Percentiles rank a stretch among this genome's conserved stretches.
phyloP scores from a whole-genome alignment of 2,888 invertebrate species.

The Catocala sponsa region DNA sequence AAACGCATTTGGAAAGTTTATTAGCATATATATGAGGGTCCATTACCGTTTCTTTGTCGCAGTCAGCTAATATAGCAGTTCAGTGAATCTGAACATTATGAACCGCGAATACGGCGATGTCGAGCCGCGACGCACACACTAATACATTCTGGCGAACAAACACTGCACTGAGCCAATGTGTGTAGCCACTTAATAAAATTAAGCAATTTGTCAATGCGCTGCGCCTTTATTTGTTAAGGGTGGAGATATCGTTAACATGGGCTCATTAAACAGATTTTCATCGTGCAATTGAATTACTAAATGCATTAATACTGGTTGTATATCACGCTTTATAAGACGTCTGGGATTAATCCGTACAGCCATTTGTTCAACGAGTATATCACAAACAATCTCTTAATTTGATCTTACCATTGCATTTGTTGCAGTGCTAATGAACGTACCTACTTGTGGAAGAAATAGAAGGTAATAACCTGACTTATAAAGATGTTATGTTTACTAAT shows the following conservation, averaged over 20 bases:
- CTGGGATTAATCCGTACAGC: conserved; percentile 34
- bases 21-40: conserved; percentile 83
- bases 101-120: conserved; percentile 48
- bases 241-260: conserved; percentile 60
- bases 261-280: conserved; percentile 67
- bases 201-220: conserved; percentile 81
- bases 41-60: conserved; percentile 82
- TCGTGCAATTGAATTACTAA: conserved; percentile 60
- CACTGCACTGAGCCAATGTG: conserved; percentile 66
- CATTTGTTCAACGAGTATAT: conserved; percentile 30
- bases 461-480: conserved; percentile 11
- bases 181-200: conserved; percentile 83
- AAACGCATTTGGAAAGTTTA: conserved; percentile 83
- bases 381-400: neutral
- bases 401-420: too few relatives aligned
- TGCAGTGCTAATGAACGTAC: neutral
- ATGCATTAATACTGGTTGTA: conserved; percentile 50
- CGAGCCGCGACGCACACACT: conserved; percentile 43
- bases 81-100: conserved; percentile 71
- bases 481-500: conserved; percentile 25
- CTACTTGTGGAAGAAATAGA: too few relatives aligned
- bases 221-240: conserved; percentile 76
- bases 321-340: conserved; percentile 47
- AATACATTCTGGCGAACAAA: conserved; percentile 65
- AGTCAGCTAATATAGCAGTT: conserved; percentile 74